Conservation (phyloP, 2,113 vertebrate genomes). For the Todiramphus saurophagus region DNA sequence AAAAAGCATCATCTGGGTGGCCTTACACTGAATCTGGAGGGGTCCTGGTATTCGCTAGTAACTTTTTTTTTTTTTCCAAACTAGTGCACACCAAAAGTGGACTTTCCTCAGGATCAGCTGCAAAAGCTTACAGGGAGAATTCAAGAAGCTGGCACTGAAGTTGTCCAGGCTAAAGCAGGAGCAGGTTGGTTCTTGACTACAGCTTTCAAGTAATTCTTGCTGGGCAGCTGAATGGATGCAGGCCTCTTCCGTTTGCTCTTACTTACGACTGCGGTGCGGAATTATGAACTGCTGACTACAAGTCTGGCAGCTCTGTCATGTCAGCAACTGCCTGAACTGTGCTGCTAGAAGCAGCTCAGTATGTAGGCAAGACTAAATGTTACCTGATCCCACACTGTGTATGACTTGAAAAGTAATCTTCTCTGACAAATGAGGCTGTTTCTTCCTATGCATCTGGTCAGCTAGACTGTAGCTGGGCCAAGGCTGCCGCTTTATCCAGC, state of each 20-base stretch:
- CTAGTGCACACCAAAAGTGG: conserved; percentile 92
- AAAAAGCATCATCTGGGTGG: fast-evolving
- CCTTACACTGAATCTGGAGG: neutral
- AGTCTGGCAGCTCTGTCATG: neutral
- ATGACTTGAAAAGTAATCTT: neutral
- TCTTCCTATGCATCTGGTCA: neutral
- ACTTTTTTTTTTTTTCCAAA: neutral
- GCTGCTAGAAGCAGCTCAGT: neutral
- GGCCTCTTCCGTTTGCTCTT: neutral
- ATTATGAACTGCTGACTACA: neutral
- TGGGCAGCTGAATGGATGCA: neutral
- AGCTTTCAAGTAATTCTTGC: neutral
- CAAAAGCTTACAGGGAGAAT: conserved; percentile 84
- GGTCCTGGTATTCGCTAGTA: neutral
- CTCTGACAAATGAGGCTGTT: neutral
- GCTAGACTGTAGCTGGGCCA: neutral
- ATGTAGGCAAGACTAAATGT: neutral
- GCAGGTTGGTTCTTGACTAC: conserved; percentile 72
- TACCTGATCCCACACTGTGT: neutral
- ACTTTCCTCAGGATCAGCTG: conserved; percentile 90
- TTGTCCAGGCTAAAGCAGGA: conserved; percentile 96
- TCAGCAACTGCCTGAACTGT: neutral
- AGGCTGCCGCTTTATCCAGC: neutral
- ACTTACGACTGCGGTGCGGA: neutral
- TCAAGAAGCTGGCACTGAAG: conserved; percentile 97